Conservation (phyloP, 2,888 invertebrate genomes). For the Sinhomidia bicolor region DNA sequence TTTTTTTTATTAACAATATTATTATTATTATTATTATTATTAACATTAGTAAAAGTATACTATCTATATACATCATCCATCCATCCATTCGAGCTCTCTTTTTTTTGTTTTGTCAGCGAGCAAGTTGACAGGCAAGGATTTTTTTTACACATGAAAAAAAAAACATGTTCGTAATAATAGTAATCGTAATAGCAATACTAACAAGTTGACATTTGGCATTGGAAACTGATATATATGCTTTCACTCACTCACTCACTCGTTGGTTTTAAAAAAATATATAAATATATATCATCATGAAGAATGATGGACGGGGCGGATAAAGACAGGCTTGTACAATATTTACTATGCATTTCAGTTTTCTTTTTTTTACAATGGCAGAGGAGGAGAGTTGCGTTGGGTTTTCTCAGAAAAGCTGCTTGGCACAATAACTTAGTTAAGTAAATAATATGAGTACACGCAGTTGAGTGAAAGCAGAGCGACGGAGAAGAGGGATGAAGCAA, state of each 20-base stretch:
- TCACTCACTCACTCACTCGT: too few species aligned
- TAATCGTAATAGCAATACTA: not conserved
- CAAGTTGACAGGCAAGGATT: too few species aligned
- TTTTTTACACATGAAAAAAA: too few species aligned
- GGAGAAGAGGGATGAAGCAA: not conserved
- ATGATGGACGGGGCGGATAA: not conserved
- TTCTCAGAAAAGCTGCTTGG: not conserved
- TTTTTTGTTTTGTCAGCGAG: too few species aligned
- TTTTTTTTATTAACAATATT: not conserved
- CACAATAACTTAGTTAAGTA: slow-evolving; percentile 52
- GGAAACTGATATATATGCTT: not conserved
- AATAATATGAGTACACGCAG: slow-evolving; percentile 12
- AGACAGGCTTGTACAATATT: not conserved
- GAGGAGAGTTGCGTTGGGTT: not conserved
- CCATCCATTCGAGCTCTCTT: not conserved
- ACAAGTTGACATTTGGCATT: slow-evolving; percentile 9
- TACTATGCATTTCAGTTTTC: not conserved
- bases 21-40: slow-evolving; percentile 1
- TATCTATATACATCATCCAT: too few species aligned
- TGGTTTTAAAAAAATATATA: not conserved
- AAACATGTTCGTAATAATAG: not conserved
- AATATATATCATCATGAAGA: not conserved
- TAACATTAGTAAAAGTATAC: not conserved
- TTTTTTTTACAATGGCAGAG: not conserved
- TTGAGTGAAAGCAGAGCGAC: not conserved